These are phyloP conservation scores for Mnemiopsis leidyi DNA, from an alignment of 37 sponge, comb jelly and placozoan genomes.

Conservation along the genomic window DNA sequence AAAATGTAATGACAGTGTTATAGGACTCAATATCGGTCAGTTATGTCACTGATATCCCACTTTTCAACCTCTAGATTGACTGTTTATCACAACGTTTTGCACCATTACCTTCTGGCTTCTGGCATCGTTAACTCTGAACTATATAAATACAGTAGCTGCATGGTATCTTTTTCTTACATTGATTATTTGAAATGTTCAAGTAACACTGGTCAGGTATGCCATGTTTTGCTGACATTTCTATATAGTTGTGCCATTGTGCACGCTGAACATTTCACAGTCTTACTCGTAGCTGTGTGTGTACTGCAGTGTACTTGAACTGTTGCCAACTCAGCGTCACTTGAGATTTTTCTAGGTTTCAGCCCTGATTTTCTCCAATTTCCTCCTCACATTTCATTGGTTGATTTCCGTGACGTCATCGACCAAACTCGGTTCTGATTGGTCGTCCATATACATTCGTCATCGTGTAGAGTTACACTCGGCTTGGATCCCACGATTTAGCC, in stretches of 20 bases:
- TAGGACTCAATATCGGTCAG: too few species aligned
- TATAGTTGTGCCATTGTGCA: background rate
- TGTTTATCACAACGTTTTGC: too few species aligned
- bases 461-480: background rate
- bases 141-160: too few species aligned
- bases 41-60: too few species aligned
- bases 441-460: background rate
- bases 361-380: background rate
- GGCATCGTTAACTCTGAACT: too few species aligned
- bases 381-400: background rate
- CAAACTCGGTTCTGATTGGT: background rate
- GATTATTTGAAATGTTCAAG: too few species aligned
- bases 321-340: background rate
- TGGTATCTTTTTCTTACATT: too few species aligned
- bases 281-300: too few species aligned
- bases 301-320: background rate
- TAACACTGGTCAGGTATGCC: too few species aligned
- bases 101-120: too few species aligned
- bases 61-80: too few species aligned
- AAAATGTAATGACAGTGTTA: too few species aligned
- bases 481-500: background rate
- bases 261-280: background rate
- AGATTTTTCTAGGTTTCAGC: background rate
- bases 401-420: background rate
- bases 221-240: background rate